Base-by-base conservation (phyloP, 2,797 vertebrate genomes). In the Falco berigora region DNA sequence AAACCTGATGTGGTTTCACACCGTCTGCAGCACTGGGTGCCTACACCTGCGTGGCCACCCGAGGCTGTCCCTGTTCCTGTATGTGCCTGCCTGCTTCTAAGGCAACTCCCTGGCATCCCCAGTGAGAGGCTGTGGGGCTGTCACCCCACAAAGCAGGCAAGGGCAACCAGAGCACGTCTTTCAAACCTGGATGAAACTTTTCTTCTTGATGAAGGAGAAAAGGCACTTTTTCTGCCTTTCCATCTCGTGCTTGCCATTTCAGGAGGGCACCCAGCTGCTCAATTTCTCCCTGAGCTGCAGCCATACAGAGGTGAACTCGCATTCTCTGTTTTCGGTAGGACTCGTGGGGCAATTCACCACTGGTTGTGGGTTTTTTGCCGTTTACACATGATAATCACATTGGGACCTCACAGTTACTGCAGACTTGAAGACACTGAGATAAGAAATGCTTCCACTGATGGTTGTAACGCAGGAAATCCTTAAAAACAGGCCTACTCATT, bases 101-200 rank as follows among this genome's bases (percentile, higher is more conserved):
- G 74, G 50, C 44, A 85, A n/a, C 55, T 81, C 69, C 40, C n/a
- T 38, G 42, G 16, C 71, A 44, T 25, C 22, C 14, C 9, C 0
- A 0, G 14, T 0, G 4, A 77, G 34, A 40, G 0, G 3, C 20
- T 61, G 30, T 22, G 9, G 18, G 1, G 6, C 14, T 80, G 2
- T 50, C 63, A 9, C 18, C 16, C n/a, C 36, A 10, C 8, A 44
- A 44, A 72, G 34, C 21, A 75, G 28, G 14, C 28, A 49, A 59
- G 30, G 14, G 25, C 63, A 66, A 47, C 4, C 16, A 38, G 23
- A 79, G 6, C 1, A 1, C 1, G 0, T 14, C n/a, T 73, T 66
- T 82, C 59, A 88, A 79, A 76, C 12, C 6, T 3, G 1, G 9
- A 53, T 58, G 67, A 66, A 72, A 34, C 14, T 69, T 66, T 72